phyloP scores from a whole-genome alignment of 2,113 vertebrate species.

The Scomber colias region DNA sequence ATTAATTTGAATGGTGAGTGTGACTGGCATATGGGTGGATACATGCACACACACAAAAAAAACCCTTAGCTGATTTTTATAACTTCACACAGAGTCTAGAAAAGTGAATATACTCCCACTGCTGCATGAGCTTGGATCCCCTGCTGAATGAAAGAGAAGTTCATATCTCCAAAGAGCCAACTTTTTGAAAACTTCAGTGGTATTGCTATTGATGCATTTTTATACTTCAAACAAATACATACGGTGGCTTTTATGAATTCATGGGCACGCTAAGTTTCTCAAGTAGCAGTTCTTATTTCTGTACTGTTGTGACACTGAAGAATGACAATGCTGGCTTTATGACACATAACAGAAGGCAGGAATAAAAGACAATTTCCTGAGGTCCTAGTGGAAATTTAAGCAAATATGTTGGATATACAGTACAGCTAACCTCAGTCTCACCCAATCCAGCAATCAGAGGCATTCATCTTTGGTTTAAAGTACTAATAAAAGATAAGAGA shows the following conservation, averaged over 20 bases:
- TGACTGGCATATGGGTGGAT: slow-evolving; percentile 4
- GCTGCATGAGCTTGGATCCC: slow-evolving; percentile 34
- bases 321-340: not conserved
- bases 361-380: not conserved
- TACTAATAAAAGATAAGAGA: not conserved
- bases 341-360: not conserved
- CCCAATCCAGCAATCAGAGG: not conserved
- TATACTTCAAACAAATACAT: slow-evolving; percentile 30
- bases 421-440: too few species aligned
- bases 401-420: not conserved
- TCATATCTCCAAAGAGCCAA: not conserved
- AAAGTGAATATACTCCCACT: slow-evolving; percentile 38
- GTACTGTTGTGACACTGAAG: not conserved
- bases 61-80: slow-evolving; percentile 10
- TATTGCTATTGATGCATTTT: slow-evolving; percentile 23
- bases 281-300: slow-evolving; percentile 17
- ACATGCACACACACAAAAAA: slow-evolving; percentile 1
- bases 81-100: slow-evolving; percentile 29
- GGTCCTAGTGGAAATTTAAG: not conserved
- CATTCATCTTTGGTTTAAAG: not conserved
- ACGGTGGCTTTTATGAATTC: slow-evolving; percentile 4
- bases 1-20: slow-evolving; percentile 44
- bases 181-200: slow-evolving; percentile 3
- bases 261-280: slow-evolving; percentile 4
- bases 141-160: slow-evolving; percentile 35